These are phyloP conservation scores for Galaxea fascicularis DNA, from an alignment of 92 coral and sea anemone species.

Conservation along the genomic window DNA sequence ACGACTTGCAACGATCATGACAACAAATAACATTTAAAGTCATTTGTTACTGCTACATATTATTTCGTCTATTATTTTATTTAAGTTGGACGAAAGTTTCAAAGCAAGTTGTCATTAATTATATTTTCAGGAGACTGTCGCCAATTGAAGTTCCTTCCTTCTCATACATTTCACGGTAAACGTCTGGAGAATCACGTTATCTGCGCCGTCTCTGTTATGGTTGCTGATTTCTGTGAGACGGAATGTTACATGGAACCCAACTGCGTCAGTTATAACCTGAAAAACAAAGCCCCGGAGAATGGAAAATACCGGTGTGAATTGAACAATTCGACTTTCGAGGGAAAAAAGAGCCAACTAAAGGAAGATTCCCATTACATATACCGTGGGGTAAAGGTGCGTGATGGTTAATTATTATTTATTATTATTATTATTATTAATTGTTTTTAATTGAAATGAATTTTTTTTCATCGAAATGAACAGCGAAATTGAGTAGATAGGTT, in stretches of 20 bases:
- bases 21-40: no score
- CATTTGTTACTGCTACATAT: background rate
- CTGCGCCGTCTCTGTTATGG: background rate
- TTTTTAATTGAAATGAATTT: no score
- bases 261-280: slow-evolving; percentile 31
- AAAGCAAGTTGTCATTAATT: background rate
- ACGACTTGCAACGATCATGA: no score
- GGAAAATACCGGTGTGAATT: slow-evolving; percentile 10
- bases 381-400: slow-evolving; percentile 11
- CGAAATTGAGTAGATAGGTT: no score
- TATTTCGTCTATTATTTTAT: no score
- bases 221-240: background rate
- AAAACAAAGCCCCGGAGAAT: background rate
- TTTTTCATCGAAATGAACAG: background rate
- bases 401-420: background rate
- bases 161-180: slow-evolving; percentile 10
- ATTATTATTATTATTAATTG: background rate
- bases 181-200: slow-evolving; percentile 30
- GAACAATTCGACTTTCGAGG: slow-evolving; percentile 24
- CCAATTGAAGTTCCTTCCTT: background rate
- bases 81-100: no score
- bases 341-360: background rate
- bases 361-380: background rate
- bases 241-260: slow-evolving; percentile 13
- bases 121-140: background rate